Evolutionary conservation across 2,113 vertebrate genomes (phyloP).

Genomic region (Sula dactylatra): DNA sequence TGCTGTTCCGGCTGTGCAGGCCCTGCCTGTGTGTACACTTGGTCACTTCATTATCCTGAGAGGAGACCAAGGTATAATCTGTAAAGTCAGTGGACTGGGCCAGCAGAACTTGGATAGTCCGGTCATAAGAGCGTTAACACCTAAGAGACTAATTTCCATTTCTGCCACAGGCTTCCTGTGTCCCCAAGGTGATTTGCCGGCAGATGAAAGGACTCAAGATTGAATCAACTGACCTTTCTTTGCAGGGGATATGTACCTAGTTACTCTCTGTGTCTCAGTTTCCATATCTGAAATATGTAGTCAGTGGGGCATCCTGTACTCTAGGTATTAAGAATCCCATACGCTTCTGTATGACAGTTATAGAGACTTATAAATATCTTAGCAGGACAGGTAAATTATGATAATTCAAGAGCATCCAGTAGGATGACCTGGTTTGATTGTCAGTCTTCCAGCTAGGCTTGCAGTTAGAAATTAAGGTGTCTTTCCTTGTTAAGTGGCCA

Average conservation of each 20-base stretch:
- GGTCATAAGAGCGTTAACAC: background rate
- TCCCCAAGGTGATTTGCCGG: background rate
- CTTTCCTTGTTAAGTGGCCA: background rate
- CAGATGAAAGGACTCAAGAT: background rate
- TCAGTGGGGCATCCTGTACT: background rate
- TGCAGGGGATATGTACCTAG: background rate
- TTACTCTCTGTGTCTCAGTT: background rate
- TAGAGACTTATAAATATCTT: background rate
- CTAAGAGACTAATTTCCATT: background rate
- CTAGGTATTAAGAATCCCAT: background rate
- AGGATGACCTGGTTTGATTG: background rate
- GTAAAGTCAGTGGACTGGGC: background rate
- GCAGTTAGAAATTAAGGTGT: background rate
- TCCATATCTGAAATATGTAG: background rate
- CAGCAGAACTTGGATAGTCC: background rate
- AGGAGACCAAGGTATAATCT: background rate
- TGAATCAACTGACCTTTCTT: slow-evolving; percentile 11
- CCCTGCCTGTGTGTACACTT: background rate
- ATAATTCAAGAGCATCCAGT: background rate
- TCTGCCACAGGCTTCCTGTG: background rate
- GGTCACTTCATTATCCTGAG: background rate
- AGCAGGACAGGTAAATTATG: background rate
- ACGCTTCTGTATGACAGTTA: background rate
- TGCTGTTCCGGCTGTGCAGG: background rate
- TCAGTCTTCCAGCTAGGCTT: background rate